These are phyloP conservation scores for Pholis gunnellus DNA, from an alignment of 2,113 vertebrate genomes.

Conservation along the genomic window DNA sequence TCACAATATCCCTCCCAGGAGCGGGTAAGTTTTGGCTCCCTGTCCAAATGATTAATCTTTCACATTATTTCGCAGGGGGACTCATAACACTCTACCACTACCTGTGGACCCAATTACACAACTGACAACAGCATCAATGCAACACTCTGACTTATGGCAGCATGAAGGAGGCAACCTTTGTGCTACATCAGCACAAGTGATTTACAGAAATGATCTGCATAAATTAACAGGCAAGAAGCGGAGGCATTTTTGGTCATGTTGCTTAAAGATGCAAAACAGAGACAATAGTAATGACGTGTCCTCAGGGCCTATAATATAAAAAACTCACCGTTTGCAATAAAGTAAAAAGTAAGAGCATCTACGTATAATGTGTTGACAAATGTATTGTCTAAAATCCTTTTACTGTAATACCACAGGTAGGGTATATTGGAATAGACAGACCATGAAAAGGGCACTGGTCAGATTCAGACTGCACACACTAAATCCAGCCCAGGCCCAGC, in stretches of 20 bases:
- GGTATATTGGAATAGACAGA: neutral
- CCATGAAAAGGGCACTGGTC: constrained; percentile 1
- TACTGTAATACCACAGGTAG: neutral
- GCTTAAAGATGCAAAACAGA: neutral
- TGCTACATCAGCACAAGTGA: constrained; percentile 37
- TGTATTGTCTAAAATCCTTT: neutral
- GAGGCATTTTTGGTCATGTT: neutral
- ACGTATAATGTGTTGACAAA: neutral
- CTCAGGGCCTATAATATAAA: neutral
- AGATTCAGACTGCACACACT: constrained; percentile 14
- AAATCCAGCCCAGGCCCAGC: constrained; percentile 10
- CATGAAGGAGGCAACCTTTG: constrained; percentile 35
- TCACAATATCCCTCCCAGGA: constrained; percentile 60
- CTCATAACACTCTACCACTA: constrained; percentile 67
- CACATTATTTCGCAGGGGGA: constrained; percentile 70
- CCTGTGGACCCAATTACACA: constrained; percentile 78
- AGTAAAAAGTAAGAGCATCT: constrained; percentile 2
- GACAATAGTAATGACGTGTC: neutral
- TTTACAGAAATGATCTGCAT: constrained; percentile 34
- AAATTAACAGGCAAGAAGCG: constrained; percentile 31
- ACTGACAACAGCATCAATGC: constrained; percentile 66
- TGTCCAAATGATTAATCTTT: constrained; percentile 79
- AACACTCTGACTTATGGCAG: constrained; percentile 60
- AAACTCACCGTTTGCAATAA: neutral
- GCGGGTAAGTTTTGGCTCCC: constrained; percentile 61